Evolutionary conservation across 1,140 invertebrate species (phyloP), one percentile per base, ranked within the genome.

Genomic region (Lordiphosa stackelbergi): DNA sequence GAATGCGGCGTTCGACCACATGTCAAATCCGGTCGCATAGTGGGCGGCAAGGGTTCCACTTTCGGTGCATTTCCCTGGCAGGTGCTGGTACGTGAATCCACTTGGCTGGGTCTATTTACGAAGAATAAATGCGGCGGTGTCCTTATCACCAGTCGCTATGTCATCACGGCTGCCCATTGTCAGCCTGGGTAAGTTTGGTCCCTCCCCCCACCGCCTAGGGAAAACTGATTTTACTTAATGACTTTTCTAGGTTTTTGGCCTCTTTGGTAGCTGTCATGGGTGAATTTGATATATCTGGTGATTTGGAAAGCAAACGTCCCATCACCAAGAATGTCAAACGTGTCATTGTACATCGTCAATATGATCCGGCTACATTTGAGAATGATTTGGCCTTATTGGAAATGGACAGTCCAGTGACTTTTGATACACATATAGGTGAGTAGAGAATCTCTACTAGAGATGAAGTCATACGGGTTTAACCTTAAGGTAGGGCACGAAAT

Each of bases 101-200:
- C 95, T 0, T 97, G 95, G 95, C 89, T 97, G 36, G 96, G 96
- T 2, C 90, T 97, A 0, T 97, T 97, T 86, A 96, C 95, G n/a
- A 97, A 98, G 88, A 97, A 97, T 86, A 98, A 98, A 88, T 98
- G 96, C 85, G 96, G 96, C 8, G 96, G 96, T 31, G 96, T 97
- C 0, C 90, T 98, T 3, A 95, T 96, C 65, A 95, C 94, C 6
- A 93, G 92, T 53, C 92, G 92, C 87, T 96, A 93, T 78, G 95
- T 97, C 4, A 93, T 95, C 52, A 97, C 96, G 0, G 96, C 96
- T 0, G 96, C 96, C 7, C 96, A 98, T 91, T 98, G 96, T 90
- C 96, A 97, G 88, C 96, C 96, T 49, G 95, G 95, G 94, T 95
- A 89, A 90, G 90, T 88, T 1, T 28, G 13, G 31, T n/a, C n/a